Percentiles rank a stretch among this genome's conserved stretches.
Conservation (phyloP, 2,888 invertebrate species). For the Eremobia ochroleuca region DNA sequence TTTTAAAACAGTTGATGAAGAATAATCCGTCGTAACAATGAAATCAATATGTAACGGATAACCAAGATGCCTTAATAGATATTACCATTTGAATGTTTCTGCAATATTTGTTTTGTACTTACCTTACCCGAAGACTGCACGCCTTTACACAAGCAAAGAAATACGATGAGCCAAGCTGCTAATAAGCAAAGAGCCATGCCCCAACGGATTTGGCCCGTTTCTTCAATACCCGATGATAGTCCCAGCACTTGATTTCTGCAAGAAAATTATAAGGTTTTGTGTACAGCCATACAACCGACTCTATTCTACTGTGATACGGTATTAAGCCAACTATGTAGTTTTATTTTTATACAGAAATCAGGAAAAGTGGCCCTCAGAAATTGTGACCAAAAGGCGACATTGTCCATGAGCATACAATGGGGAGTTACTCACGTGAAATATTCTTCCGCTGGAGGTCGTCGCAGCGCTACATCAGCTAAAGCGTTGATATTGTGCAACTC, state of each 20-base stretch:
- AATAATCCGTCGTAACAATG: neutral
- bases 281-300: neutral
- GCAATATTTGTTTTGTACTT: constrained; percentile 34
- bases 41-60: neutral
- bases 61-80: neutral
- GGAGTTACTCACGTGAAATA: constrained; percentile 92
- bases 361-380: neutral
- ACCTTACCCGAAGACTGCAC: constrained; percentile 95
- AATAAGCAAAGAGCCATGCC: constrained; percentile 94
- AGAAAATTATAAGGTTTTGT: constrained; percentile 56
- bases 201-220: constrained; percentile 92
- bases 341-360: constrained; percentile 6
- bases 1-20: neutral
- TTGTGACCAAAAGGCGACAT: constrained; percentile 9
- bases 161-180: constrained; percentile 95
- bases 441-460: constrained; percentile 93
- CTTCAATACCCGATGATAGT: constrained; percentile 94
- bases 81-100: neutral
- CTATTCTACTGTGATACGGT: constrained; percentile 10
- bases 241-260: constrained; percentile 92
- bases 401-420: neutral
- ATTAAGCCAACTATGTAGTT: constrained; percentile 1
- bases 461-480: constrained; percentile 90
- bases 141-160: constrained; percentile 94
- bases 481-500: constrained; percentile 89